phyloP scores from a whole-genome alignment of 2,797 vertebrate genomes.

The Crypturellus tataupa region DNA sequence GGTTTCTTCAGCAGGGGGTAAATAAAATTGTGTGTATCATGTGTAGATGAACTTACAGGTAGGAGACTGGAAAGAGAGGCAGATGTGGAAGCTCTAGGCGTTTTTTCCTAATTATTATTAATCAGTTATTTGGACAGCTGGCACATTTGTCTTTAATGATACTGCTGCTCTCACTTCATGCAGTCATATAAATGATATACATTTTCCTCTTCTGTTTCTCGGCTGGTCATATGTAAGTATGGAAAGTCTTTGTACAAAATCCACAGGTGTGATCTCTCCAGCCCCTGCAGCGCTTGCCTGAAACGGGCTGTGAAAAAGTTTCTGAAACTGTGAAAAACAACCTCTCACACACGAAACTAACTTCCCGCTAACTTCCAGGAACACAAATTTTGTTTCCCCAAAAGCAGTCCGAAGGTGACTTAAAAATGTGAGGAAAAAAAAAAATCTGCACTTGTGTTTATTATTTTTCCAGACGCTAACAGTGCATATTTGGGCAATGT shows the following conservation, averaged over 20 bases:
- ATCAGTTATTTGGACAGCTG: not conserved
- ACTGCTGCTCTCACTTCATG: not conserved
- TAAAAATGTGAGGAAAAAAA: not conserved
- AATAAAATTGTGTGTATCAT: not conserved
- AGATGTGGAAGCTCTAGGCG: not conserved
- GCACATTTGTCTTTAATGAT: not conserved
- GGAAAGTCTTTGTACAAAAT: not conserved
- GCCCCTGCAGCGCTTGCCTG: not conserved
- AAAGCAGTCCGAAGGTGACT: not conserved
- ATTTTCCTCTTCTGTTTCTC: not conserved
- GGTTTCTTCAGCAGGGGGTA: not conserved
- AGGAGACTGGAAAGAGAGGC: not conserved
- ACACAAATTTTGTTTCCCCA: not conserved
- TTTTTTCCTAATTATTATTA: not conserved
- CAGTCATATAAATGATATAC: not conserved
- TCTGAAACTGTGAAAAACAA: not conserved
- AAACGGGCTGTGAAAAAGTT: not conserved
- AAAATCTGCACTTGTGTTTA: not conserved
- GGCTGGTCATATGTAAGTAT: not conserved
- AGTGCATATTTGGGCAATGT: not conserved
- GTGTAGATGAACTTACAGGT: not conserved
- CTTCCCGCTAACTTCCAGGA: not conserved
- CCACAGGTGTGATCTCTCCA: not conserved
- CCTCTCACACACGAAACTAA: not conserved
- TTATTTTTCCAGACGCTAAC: not conserved